Percentiles rank a stretch among this genome's conserved stretches.
Conservation (phyloP, 2,888 invertebrate species). For the Metalampra italica region DNA sequence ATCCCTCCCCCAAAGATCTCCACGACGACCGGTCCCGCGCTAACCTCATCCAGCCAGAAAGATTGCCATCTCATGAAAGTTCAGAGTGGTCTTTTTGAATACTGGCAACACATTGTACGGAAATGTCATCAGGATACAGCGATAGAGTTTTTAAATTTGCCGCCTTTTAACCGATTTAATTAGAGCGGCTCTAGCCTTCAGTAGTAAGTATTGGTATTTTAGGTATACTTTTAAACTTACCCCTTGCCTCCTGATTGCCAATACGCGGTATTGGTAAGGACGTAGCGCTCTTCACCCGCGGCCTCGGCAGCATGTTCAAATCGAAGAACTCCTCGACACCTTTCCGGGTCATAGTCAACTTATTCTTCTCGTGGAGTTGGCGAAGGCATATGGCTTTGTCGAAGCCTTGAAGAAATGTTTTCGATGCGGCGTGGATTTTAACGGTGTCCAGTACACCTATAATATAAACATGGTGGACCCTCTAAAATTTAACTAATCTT, state of each 20-base stretch:
- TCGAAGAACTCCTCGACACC: slow-evolving; percentile 64
- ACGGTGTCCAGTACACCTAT: slow-evolving; percentile 81
- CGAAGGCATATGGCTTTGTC: slow-evolving; percentile 76
- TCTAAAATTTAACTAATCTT: no score
- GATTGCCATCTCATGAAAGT: no score
- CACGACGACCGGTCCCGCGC: no score
- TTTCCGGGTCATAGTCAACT: slow-evolving; percentile 34
- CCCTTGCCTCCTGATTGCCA: background rate
- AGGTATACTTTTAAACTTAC: background rate
- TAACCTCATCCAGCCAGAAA: no score
- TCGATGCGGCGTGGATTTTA: slow-evolving; percentile 76
- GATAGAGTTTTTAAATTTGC: no score
- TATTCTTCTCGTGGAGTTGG: slow-evolving; percentile 57
- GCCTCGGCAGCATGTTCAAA: slow-evolving; percentile 58
- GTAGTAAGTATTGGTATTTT: no score
- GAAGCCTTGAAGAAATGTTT: slow-evolving; percentile 81
- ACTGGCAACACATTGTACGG: no score
- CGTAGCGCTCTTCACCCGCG: slow-evolving; percentile 49
- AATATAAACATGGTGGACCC: slow-evolving; percentile 15
- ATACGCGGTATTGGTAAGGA: slow-evolving; percentile 24
- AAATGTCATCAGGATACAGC: no score
- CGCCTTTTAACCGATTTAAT: no score
- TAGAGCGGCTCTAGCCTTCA: no score
- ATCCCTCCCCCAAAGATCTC: no score
- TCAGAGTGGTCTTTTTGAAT: no score